Evolutionary conservation across 2,797 vertebrate species (phyloP), one percentile per base, ranked within the genome.

Genomic region (Eulemur mongoz): DNA sequence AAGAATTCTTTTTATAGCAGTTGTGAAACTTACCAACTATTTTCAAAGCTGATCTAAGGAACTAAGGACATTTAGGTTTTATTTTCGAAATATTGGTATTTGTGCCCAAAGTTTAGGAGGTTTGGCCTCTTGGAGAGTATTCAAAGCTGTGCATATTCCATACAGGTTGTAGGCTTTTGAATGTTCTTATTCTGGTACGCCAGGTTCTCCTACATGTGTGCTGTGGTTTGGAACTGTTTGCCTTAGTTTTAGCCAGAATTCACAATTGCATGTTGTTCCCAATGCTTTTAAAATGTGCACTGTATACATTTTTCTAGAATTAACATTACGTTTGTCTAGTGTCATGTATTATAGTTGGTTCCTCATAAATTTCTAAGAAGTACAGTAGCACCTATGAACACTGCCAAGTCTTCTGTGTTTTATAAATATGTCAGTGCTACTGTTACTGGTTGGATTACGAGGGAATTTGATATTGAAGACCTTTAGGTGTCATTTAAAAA

Each of bases 1-100:
- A 95, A 80, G 43, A 92, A 93, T 93, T 91, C 48, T 96, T 88
- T 70, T 17, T 79, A 27, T 27, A 54, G 18, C 67, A 73, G 14
- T 81, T 94, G 59, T 85, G 72, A 93, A 95, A 84, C 70, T 83
- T 85, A 70, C 1, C n/a, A 73, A 75, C 48, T 72, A 18, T 81
- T 84, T 94, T 81, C 45, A 92, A 92, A 94, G 35, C 8, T 80
- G 1, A 6, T 59, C 6, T 35, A 63, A 86, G 67, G 82, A 83
- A 61, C 67, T 30, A 48, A 76, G 35, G 18, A 10, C 38, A 54
- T 80, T 18, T 78, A 43, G 32, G 48, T 87, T 96, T 9, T 95
- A 82, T 84, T 92, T 97, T 96, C 32, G 52, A 87, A 90, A 50
- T 80, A 38, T 69, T 85, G 32, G 1, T 54, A 14, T 45, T 81